These are phyloP conservation scores for Poeciliopsis paucimaculata DNA, from an alignment of 2,797 vertebrate genomes.

Conservation along the genomic window DNA sequence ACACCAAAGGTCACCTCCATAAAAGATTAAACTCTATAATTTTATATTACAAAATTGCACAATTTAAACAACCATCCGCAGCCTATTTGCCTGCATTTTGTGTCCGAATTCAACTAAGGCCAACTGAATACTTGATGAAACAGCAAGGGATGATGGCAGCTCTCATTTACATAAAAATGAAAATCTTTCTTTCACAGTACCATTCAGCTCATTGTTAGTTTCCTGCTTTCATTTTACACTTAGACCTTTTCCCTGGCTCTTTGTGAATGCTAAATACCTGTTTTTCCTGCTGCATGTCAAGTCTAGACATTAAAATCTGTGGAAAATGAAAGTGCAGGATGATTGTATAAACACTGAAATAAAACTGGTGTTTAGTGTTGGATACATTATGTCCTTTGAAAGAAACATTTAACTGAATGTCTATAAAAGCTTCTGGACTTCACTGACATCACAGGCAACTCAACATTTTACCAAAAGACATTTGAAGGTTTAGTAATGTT, in stretches of 20 bases:
- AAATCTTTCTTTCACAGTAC: background rate
- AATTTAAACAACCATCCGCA: background rate
- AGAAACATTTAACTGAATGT: background rate
- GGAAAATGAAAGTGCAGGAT: background rate
- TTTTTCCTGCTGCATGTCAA: too few relatives aligned
- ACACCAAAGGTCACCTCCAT: background rate
- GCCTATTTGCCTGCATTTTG: background rate
- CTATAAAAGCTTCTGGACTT: background rate
- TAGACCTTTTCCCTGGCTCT: constrained; percentile 4
- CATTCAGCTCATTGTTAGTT: background rate
- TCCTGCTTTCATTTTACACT: background rate
- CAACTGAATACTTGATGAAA: background rate
- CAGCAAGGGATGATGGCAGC: background rate
- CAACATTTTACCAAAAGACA: background rate
- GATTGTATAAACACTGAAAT: background rate
- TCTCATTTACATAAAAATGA: background rate
- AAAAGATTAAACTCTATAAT: background rate
- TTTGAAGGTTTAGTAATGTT: background rate
- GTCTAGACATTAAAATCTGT: background rate
- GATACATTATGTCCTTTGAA: background rate
- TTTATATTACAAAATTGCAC: background rate
- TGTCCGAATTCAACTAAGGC: background rate
- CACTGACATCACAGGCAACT: background rate
- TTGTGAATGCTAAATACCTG: background rate
- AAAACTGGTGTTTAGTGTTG: background rate